Base-by-base conservation (phyloP, 2,113 vertebrate genomes). In the Gadus macrocephalus region DNA sequence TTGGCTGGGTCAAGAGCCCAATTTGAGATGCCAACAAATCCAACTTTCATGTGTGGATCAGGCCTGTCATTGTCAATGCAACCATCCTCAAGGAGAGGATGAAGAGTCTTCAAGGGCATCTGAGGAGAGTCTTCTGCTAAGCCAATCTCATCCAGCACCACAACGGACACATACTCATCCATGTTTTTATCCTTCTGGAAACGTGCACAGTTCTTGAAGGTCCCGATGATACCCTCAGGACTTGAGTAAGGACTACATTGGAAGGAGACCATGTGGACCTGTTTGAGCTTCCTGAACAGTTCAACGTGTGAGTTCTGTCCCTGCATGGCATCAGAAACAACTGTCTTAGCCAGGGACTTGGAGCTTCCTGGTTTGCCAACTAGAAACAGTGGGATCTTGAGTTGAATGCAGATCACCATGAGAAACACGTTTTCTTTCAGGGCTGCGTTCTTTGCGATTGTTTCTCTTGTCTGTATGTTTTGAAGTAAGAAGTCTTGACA, bases 1-100 rank as follows among this genome's bases (percentile, higher is more conserved):
- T 94, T 94, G 28, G 92, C 92, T 64, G 92, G 92, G 78, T 94
- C 93, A 1, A 94, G 83, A 75, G 92, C 92, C 92, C 92, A 94
- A 78, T 94, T 94, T 25, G 93, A 94, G 74, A 94, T 92, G 27
- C 93, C 92, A 67, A 93, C 86, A 83, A 93, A 94, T 0, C 92
- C 93, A 2, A 92, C 91, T 79, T 92, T 94, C 87, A 92, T 88
- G 81, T 93, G 81, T 12, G 81, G 72, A 35, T 90, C 81, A 69
- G 92, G 87, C 27, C 19, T 84, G 55, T 94, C 91, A 6, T 84
- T 91, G 76, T 93, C 91, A 69, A 92, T 84, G 70, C 91, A 93
- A 8, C 92, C 91, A 69, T 92, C 90, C 77, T 93, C 93, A 69
- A 94, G 63, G 25, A 94, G 88, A 64, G 92, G 90, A n/a, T 94